Evolutionary conservation across 2,888 invertebrate species (phyloP).

Genomic region (Parelbella ahira): DNA sequence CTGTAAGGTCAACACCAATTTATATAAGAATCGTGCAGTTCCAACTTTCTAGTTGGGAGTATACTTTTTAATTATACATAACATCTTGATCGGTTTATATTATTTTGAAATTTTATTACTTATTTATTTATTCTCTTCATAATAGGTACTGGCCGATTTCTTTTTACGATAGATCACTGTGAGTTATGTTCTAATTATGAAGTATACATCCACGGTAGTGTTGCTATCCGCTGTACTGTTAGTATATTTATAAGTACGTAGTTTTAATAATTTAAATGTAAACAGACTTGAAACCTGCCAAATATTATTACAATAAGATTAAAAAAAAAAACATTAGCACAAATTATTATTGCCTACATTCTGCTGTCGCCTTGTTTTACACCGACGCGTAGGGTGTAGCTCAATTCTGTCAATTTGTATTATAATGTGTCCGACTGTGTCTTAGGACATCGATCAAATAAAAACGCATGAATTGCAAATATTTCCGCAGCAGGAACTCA

Average conservation of each 20-base stretch:
- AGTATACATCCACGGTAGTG: constrained; percentile 8
- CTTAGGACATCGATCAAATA: no score
- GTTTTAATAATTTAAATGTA: constrained; percentile 28
- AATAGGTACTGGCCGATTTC: no score
- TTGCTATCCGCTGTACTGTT: constrained; percentile 16
- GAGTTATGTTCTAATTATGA: not conserved
- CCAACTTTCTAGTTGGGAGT: constrained; percentile 19
- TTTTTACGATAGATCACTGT: no score
- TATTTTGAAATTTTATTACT: no score
- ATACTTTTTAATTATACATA: constrained; percentile 2
- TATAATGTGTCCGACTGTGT: no score
- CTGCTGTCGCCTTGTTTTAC: no score
- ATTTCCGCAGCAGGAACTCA: no score
- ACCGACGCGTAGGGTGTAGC: no score
- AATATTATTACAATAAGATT: constrained; percentile 56
- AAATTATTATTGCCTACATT: constrained; percentile 22
- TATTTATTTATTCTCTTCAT: no score
- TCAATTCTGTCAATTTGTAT: constrained; percentile 19
- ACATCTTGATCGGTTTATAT: no score
- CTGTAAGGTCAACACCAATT: constrained; percentile 63
- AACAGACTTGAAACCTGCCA: constrained; percentile 61
- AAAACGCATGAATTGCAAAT: constrained; percentile 14
- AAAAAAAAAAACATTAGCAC: constrained; percentile 38
- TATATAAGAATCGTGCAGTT: constrained; percentile 35
- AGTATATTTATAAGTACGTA: constrained; percentile 8